Evolutionary conservation across 2,113 vertebrate genomes (phyloP).

Genomic region (Calonectris borealis): DNA sequence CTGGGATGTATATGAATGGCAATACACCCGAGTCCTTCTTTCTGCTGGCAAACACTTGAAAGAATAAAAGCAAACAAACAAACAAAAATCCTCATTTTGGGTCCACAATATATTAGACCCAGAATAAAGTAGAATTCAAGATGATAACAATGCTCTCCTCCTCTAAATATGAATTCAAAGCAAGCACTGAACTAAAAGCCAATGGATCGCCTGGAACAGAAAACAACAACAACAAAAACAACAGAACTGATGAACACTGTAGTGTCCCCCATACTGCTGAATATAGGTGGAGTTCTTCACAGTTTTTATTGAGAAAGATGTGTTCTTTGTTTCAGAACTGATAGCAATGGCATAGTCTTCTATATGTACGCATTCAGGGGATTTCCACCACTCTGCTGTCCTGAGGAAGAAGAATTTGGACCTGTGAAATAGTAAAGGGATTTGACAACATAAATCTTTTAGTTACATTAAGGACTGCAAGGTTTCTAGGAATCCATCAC

Average conservation of each 20-base stretch:
- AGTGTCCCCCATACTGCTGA: not conserved
- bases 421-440: not conserved
- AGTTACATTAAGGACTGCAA: not conserved
- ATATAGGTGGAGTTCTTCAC: not conserved
- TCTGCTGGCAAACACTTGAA: not conserved
- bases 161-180: not conserved
- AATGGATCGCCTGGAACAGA: not conserved
- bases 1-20: not conserved
- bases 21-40: not conserved
- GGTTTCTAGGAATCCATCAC: not conserved
- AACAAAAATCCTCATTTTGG: not conserved
- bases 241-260: not conserved
- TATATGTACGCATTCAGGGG: rapidly evolving
- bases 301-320: not conserved
- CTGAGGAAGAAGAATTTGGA: not conserved
- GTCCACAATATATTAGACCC: not conserved
- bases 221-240: not conserved
- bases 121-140: not conserved
- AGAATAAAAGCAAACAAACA: not conserved
- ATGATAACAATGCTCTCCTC: not conserved
- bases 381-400: not conserved
- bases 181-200: not conserved
- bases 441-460: not conserved
- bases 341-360: not conserved
- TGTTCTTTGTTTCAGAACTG: not conserved